phyloP scores from a whole-genome alignment of 2,888 invertebrate species.

The Drosophila fungiperda region DNA sequence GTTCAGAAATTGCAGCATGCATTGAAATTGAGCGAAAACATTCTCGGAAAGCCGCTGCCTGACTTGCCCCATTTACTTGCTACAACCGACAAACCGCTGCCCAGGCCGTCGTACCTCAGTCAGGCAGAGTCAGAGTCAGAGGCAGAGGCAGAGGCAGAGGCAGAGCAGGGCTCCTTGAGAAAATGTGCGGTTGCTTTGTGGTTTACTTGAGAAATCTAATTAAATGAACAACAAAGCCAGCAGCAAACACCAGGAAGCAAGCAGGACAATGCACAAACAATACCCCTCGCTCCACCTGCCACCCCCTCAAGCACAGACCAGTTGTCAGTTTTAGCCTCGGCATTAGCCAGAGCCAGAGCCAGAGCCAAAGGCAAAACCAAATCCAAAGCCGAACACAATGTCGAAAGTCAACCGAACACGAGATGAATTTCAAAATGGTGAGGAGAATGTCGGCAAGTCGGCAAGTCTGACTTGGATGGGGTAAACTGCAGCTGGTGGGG shows the following conservation, averaged over 20 bases:
- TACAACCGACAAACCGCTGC: neutral
- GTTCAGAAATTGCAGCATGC: constrained; percentile 62
- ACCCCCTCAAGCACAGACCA: neutral
- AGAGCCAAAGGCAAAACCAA: constrained; percentile 10
- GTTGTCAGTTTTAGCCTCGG: neutral
- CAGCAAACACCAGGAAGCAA: constrained; percentile 9
- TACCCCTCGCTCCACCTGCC: neutral
- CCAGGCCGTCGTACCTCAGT: constrained; percentile 8
- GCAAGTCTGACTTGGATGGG: neutral
- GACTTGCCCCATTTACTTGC: constrained; percentile 11
- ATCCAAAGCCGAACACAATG: constrained; percentile 14
- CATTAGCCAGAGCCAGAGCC: constrained; percentile 3
- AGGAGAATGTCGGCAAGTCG: neutral
- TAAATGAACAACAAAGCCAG: constrained; percentile 73
- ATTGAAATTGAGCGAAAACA: constrained; percentile 51
- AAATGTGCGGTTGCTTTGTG: constrained; percentile 79
- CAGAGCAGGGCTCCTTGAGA: constrained; percentile 55
- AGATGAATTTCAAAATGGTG: constrained; percentile 1
- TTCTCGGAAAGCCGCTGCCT: constrained; percentile 44
- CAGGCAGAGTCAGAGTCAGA: neutral
- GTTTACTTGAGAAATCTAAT: constrained; percentile 80
- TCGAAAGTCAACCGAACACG: constrained; percentile 36
- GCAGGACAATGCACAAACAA: constrained; percentile 44
- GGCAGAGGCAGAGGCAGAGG: too few relatives aligned
- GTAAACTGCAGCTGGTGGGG: neutral